Percentiles rank a stretch among this genome's conserved stretches.
Evolutionary conservation across 2,888 invertebrate species (phyloP).

Genomic region (Nephrotoma appendiculata): DNA sequence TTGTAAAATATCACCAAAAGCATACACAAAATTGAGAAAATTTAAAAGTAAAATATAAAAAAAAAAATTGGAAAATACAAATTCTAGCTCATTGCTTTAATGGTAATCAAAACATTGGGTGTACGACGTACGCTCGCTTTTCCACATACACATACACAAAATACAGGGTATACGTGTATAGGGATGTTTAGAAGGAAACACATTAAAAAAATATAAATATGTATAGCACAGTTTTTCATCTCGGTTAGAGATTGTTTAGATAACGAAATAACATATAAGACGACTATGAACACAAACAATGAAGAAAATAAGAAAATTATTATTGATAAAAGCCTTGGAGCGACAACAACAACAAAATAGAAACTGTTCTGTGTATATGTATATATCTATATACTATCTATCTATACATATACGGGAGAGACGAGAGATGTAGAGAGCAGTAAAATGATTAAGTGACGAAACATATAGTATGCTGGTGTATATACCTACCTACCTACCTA

Average conservation of each 20-base stretch:
- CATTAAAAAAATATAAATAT: background rate
- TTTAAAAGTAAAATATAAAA: background rate
- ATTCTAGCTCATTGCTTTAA: background rate
- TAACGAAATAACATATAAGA: background rate
- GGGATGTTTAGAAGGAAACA: background rate
- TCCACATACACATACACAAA: background rate
- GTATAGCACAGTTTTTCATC: background rate
- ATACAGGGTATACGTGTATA: background rate
- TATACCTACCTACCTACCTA: background rate
- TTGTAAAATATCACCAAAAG: background rate
- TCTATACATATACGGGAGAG: background rate
- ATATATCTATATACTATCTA: too few relatives aligned
- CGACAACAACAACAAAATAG: background rate
- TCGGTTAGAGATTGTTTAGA: background rate
- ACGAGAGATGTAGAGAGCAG: background rate
- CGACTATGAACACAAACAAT: background rate
- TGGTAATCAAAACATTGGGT: background rate
- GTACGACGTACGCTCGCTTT: background rate
- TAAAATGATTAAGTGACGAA: constrained; percentile 1
- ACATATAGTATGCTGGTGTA: background rate
- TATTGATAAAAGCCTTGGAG: constrained; percentile 2
- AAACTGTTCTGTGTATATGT: background rate
- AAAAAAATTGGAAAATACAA: background rate
- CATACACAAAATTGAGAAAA: background rate
- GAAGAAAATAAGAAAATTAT: constrained; percentile 1